Evolutionary conservation across 53 echinoderm and acorn worm species (phyloP).

Genomic region (Temnopleurus reevesii): DNA sequence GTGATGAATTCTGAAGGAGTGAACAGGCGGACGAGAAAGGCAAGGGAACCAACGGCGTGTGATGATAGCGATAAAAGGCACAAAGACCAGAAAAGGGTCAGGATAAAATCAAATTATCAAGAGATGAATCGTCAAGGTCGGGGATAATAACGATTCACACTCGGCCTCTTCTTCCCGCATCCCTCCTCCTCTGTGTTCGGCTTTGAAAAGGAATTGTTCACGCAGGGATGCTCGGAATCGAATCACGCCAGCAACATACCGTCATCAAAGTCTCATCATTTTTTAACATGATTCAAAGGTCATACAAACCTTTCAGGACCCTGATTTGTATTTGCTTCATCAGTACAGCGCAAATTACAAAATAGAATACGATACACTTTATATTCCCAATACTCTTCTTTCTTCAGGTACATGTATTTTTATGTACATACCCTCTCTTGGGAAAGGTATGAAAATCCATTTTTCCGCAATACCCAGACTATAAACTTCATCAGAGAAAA

Average conservation of each 20-base stretch:
- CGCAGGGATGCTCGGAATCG: neutral
- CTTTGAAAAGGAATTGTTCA: neutral
- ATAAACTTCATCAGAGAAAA: too few relatives aligned
- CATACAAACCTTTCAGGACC: too few relatives aligned
- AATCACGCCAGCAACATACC: neutral
- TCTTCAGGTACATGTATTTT: too few relatives aligned
- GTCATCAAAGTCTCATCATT: neutral
- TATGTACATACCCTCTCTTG: too few relatives aligned
- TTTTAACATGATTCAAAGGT: neutral
- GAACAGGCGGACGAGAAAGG: neutral
- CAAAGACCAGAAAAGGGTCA: neutral
- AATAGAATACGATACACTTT: too few relatives aligned
- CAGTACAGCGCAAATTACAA: too few relatives aligned
- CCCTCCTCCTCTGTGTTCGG: neutral
- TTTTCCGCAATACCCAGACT: too few relatives aligned
- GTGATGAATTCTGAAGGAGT: constrained; percentile 19
- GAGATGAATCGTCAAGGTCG: constrained; percentile 51
- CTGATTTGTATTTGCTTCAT: too few relatives aligned
- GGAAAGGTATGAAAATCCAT: too few relatives aligned
- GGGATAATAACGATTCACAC: constrained; percentile 34
- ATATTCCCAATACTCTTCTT: too few relatives aligned
- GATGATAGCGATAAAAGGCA: constrained; percentile 30
- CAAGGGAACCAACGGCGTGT: constrained; percentile 2
- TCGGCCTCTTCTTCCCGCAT: too few relatives aligned
- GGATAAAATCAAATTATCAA: constrained; percentile 42